Conservation (phyloP, 2,888 invertebrate species). For the Erebia aethiops region DNA sequence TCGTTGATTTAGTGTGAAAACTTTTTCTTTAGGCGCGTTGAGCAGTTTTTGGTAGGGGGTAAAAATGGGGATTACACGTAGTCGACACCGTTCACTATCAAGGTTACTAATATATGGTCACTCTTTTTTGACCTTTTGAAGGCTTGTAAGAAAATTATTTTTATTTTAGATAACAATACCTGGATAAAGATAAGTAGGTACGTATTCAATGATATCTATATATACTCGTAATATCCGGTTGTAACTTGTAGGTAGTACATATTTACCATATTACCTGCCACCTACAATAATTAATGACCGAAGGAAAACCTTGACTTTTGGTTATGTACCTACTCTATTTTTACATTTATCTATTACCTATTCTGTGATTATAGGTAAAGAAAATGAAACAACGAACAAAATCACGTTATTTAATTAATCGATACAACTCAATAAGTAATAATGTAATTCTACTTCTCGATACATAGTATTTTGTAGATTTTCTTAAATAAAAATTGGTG, state of each 20-base stretch:
- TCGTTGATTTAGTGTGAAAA: too few relatives aligned
- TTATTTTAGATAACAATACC: too few relatives aligned
- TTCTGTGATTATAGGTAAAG: neutral
- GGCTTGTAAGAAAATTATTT: too few relatives aligned
- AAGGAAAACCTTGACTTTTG: slow-evolving; percentile 1
- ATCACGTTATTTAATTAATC: neutral
- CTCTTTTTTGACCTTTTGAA: too few relatives aligned
- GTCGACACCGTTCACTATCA: too few relatives aligned
- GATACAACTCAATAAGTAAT: too few relatives aligned
- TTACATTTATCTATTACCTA: neutral
- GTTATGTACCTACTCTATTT: neutral
- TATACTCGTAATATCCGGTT: neutral
- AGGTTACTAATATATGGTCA: too few relatives aligned
- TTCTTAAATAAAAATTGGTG: neutral
- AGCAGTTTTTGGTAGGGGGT: too few relatives aligned
- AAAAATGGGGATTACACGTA: too few relatives aligned
- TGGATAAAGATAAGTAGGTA: too few relatives aligned
- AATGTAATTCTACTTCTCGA: too few relatives aligned
- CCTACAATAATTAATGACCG: neutral
- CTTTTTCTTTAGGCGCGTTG: too few relatives aligned
- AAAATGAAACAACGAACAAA: slow-evolving; percentile 4
- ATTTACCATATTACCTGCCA: neutral
- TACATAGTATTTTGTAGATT: neutral
- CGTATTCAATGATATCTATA: neutral
- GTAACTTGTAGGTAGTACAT: neutral